Evolutionary conservation across 2,797 vertebrate genomes (phyloP).

Genomic region (Sebastes variabilis): DNA sequence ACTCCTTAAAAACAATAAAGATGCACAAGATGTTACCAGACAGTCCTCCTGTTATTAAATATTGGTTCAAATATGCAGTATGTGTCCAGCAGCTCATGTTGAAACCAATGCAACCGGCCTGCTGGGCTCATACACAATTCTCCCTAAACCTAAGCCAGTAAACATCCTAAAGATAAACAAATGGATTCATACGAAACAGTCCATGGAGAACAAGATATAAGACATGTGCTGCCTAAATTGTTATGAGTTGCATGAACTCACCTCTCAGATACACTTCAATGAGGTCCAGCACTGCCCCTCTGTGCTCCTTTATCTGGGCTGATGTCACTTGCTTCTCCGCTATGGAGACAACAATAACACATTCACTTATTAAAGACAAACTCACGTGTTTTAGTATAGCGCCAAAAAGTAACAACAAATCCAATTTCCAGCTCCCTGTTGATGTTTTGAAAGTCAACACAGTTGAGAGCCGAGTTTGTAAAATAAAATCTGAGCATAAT

Average conservation of each 20-base stretch:
- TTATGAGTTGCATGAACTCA: conserved; percentile 59
- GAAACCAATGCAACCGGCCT: background rate
- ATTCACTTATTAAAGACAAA: background rate
- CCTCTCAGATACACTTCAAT: conserved; percentile 92
- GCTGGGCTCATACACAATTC: background rate
- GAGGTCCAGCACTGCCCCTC: conserved; percentile 91
- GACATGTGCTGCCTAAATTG: background rate
- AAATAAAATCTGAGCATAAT: background rate
- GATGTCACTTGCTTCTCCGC: conserved; percentile 87
- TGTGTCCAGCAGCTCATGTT: background rate
- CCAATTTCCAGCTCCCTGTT: background rate
- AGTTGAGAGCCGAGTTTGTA: background rate
- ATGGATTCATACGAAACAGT: background rate
- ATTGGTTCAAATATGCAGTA: background rate
- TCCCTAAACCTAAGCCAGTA: background rate
- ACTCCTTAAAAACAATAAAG: conserved; percentile 83
- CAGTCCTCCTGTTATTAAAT: background rate
- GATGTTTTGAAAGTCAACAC: background rate
- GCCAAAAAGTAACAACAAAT: background rate
- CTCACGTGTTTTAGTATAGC: too few relatives aligned
- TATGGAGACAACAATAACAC: conserved; percentile 55
- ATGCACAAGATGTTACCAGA: background rate
- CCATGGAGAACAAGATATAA: background rate
- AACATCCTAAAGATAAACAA: background rate
- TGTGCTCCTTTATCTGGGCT: conserved; percentile 91